Evolutionary conservation across 37 sponge, comb jelly and placozoan genomes (phyloP).

Genomic region (Chondrilla cf. caribensis): DNA sequence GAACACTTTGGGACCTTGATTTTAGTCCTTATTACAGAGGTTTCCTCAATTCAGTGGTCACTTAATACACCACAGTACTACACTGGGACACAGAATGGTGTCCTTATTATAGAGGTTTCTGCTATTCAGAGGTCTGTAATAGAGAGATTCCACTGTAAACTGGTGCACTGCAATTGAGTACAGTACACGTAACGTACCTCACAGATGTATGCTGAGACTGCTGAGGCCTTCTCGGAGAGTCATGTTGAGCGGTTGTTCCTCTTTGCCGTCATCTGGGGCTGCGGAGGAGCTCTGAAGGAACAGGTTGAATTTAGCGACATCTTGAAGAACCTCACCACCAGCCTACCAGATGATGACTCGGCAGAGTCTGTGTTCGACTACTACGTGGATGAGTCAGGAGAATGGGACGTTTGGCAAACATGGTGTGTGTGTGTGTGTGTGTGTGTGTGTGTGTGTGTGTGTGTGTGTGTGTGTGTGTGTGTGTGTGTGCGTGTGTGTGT

Average conservation of each 20-base stretch:
- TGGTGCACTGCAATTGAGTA: no score
- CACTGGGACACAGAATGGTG: no score
- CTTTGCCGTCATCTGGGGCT: slow-evolving; percentile 87
- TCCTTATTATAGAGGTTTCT: no score
- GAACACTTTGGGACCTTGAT: no score
- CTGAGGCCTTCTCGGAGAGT: slow-evolving; percentile 71
- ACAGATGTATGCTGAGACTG: slow-evolving; percentile 76
- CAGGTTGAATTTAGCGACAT: slow-evolving; percentile 58
- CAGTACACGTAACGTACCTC: not conserved
- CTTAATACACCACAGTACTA: no score
- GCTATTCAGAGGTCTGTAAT: no score
- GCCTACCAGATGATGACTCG: slow-evolving; percentile 89
- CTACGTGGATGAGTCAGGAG: slow-evolving; percentile 95
- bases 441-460: no score
- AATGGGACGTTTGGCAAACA: slow-evolving; percentile 89
- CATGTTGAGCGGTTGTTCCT: slow-evolving; percentile 83
- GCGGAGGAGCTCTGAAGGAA: slow-evolving; percentile 65
- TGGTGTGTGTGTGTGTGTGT: no score
- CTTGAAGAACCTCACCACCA: slow-evolving; percentile 73
- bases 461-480: no score
- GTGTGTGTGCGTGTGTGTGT: not conserved
- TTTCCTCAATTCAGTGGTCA: no score
- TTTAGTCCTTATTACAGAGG: no score
- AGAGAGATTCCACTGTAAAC: no score
- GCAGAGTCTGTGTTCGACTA: slow-evolving; percentile 86